Evolutionary conservation across 2,888 invertebrate genomes (phyloP).

Genomic region (Phytoseiulus persimilis): DNA sequence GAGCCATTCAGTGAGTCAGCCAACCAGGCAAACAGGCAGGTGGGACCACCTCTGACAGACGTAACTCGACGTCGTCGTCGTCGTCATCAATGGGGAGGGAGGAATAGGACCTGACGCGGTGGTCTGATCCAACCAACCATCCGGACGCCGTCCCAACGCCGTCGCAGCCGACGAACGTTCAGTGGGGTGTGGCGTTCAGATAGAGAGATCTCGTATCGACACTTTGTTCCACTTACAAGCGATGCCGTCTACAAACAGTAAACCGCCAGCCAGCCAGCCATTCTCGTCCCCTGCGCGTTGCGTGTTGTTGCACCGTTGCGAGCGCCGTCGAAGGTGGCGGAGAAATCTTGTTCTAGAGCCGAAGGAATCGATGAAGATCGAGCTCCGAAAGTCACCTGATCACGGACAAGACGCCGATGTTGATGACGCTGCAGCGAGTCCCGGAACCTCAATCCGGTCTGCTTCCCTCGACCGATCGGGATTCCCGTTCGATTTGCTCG

Average conservation of each 20-base stretch:
- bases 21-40: neutral
- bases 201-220: neutral
- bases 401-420: no score
- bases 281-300: neutral
- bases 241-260: neutral
- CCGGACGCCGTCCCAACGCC: neutral
- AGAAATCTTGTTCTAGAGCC: no score
- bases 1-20: neutral
- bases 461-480: no score
- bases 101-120: neutral
- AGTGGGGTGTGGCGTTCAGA: neutral
- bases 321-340: no score
- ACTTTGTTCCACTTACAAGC: neutral
- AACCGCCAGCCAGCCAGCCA: neutral
- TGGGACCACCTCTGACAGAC: constrained; percentile 5
- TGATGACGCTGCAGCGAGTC: no score
- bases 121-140: neutral
- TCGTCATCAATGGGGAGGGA: constrained; percentile 5
- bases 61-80: constrained; percentile 5
- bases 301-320: no score
- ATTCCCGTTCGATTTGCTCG: no score
- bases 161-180: neutral
- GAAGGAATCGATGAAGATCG: no score
- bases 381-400: no score
- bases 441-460: no score